A percentile compares a stretch with the other conserved stretches of the same genome.
phyloP scores from a whole-genome alignment of 2,797 vertebrate species.

The Scarus forsteni region DNA sequence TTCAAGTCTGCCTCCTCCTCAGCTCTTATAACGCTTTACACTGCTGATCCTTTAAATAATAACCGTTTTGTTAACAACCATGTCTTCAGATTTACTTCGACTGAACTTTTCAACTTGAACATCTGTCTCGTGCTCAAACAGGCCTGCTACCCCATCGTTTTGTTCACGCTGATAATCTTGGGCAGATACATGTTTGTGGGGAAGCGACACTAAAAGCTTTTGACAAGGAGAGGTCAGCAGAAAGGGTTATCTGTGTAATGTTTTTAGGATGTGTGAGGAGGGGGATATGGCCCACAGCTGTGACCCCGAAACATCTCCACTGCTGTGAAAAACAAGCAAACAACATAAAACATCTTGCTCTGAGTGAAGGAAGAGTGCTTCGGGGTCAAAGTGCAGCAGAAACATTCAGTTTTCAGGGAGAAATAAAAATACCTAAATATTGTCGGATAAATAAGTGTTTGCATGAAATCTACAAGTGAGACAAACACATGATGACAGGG shows the following conservation, averaged over 20 bases:
- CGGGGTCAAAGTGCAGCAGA: slow-evolving; percentile 28
- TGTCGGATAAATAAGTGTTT: background rate
- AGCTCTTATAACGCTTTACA: slow-evolving; percentile 21
- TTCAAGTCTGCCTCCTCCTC: slow-evolving; percentile 42
- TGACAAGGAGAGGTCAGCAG: slow-evolving; percentile 50
- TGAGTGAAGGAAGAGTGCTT: slow-evolving; percentile 35
- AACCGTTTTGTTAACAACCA: slow-evolving; percentile 28
- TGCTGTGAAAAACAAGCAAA: slow-evolving; percentile 53
- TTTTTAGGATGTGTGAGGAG: slow-evolving; percentile 66
- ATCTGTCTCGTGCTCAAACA: slow-evolving; percentile 30
- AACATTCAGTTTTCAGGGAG: background rate
- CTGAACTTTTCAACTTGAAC: slow-evolving; percentile 66
- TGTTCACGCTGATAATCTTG: slow-evolving; percentile 45
- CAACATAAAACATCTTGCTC: slow-evolving; percentile 9
- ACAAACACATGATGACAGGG: slow-evolving; percentile 25
- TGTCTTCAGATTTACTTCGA: slow-evolving; percentile 32
- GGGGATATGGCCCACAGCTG: slow-evolving; percentile 27
- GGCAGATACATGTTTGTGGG: slow-evolving; percentile 24
- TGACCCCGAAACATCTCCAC: slow-evolving; percentile 55
- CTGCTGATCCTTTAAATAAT: slow-evolving; percentile 46
- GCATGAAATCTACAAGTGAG: slow-evolving; percentile 12
- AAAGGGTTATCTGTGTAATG: slow-evolving; percentile 63
- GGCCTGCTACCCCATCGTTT: slow-evolving; percentile 11
- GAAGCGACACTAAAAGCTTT: slow-evolving; percentile 62
- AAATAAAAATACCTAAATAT: background rate